Percentiles rank a stretch among this genome's conserved stretches.
These are phyloP conservation scores for Drosophila bunnanda DNA, from an alignment of 2,888 invertebrate genomes.

Conservation along the genomic window DNA sequence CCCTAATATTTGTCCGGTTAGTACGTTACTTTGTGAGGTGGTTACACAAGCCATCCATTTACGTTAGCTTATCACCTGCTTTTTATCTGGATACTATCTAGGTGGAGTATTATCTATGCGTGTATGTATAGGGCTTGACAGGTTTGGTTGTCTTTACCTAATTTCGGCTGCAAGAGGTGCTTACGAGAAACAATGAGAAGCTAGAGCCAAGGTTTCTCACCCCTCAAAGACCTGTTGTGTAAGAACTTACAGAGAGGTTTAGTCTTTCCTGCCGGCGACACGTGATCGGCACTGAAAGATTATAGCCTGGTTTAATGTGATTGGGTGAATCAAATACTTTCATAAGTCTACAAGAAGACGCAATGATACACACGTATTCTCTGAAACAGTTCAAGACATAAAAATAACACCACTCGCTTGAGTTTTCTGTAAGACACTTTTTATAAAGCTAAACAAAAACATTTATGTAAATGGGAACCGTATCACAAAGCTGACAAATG, in stretches of 20 bases:
- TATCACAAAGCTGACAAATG: neutral
- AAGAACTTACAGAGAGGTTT: neutral
- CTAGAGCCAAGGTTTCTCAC: neutral
- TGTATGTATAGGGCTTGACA: neutral
- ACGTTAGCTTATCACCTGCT: constrained; percentile 31
- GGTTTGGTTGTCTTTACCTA: neutral
- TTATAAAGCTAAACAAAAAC: neutral
- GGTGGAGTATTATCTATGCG: constrained; percentile 3
- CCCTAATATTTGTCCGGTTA: constrained; percentile 37
- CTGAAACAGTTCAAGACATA: neutral
- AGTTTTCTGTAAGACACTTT: neutral
- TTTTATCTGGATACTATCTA: constrained; percentile 31
- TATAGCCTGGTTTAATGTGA: neutral
- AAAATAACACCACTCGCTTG: neutral
- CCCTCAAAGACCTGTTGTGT: neutral
- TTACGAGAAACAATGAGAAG: neutral
- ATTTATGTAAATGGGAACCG: neutral
- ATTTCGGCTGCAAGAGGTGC: neutral
- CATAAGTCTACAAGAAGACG: neutral
- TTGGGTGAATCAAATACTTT: constrained; percentile 4
- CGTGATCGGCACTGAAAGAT: constrained; percentile 16
- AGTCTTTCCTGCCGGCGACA: constrained; percentile 1
- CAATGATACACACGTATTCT: constrained; percentile 9
- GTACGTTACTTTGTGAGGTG: constrained; percentile 19
- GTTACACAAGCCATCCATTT: constrained; percentile 29